Conservation (phyloP, 2,888 invertebrate species). For the Vandiemenella viatica region DNA sequence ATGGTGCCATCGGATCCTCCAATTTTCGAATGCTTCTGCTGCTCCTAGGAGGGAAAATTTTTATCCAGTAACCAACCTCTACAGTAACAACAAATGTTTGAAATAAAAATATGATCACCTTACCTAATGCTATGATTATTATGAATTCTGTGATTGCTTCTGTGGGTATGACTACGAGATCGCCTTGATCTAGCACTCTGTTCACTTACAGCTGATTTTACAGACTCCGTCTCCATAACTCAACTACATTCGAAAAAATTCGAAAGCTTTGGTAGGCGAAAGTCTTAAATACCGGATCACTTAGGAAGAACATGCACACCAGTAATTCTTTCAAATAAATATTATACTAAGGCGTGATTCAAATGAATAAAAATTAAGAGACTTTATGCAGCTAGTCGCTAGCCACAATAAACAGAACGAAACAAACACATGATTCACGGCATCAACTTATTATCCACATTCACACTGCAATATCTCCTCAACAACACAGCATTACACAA, state of each 20-base stretch:
- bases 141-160: conserved; percentile 43
- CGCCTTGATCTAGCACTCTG: conserved; percentile 56
- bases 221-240: conserved; percentile 85
- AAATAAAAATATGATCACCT: conserved; percentile 1
- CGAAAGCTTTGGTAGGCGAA: too few species aligned
- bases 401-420: too few species aligned
- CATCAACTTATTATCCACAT: too few species aligned
- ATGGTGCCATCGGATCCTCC: conserved; percentile 62
- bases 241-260: conserved; percentile 1
- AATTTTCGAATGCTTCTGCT: conserved; percentile 48
- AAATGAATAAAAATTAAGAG: too few species aligned
- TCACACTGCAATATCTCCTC: too few species aligned
- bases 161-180: conserved; percentile 24
- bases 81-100: background rate
- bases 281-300: too few species aligned
- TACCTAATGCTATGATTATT: conserved; percentile 54
- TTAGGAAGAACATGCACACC: too few species aligned
- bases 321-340: too few species aligned
- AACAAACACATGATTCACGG: too few species aligned
- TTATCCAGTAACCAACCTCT: background rate
- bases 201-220: conserved; percentile 65
- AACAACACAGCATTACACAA: too few species aligned
- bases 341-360: too few species aligned
- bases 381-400: too few species aligned
- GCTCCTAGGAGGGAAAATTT: conserved; percentile 33